phyloP scores from a whole-genome alignment of 2,113 vertebrate genomes.

The Tachysurus fulvidraco region DNA sequence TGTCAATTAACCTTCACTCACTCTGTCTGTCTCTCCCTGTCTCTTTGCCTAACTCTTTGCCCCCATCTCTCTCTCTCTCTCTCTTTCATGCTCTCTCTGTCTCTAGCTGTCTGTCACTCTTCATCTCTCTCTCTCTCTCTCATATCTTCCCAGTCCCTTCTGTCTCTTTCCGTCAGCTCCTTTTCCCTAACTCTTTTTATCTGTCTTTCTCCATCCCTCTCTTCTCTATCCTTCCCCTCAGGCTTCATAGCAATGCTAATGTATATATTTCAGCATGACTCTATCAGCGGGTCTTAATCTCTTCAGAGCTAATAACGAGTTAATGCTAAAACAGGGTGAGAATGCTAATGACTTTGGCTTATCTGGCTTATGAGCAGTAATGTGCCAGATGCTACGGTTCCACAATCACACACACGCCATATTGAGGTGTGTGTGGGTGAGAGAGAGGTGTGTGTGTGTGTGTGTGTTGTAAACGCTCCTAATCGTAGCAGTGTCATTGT shows the following conservation, averaged over 20 bases:
- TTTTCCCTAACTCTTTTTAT: background rate
- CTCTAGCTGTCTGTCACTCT: background rate
- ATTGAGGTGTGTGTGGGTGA: conserved; percentile 1
- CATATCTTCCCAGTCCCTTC: background rate
- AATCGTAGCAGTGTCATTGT: background rate
- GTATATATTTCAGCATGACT: background rate
- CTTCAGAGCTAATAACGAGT: background rate
- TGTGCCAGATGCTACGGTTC: conserved; percentile 32
- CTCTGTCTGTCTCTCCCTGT: background rate
- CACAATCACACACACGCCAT: background rate
- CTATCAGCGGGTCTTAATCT: background rate
- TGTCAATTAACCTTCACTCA: conserved; percentile 42
- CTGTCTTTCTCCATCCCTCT: background rate
- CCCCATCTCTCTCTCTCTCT: background rate
- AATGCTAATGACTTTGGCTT: conserved; percentile 48
- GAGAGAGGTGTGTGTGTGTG: conserved; percentile 5
- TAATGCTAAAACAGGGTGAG: conserved; percentile 3
- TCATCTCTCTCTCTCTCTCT: background rate
- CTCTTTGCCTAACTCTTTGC: background rate
- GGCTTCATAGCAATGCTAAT: background rate
- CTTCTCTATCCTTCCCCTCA: background rate
- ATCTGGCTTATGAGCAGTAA: conserved; percentile 49
- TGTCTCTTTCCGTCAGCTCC: background rate
- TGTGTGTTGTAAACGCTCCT: background rate
- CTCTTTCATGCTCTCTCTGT: background rate